phyloP scores from a whole-genome alignment of 2,888 invertebrate species.

The Lacanobia wlatinum region DNA sequence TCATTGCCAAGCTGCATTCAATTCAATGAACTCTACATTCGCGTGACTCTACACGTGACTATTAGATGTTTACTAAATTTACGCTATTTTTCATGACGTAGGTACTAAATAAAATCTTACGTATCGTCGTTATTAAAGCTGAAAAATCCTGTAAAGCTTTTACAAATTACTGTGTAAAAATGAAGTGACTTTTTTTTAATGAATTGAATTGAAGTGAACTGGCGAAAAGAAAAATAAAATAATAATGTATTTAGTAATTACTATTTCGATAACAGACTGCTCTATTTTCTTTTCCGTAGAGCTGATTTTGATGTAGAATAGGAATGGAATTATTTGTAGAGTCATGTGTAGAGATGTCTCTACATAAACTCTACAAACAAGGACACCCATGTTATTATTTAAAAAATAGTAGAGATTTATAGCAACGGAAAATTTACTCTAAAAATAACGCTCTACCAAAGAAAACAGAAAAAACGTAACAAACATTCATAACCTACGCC shows the following conservation, averaged over 20 bases:
- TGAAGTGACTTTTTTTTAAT: no score
- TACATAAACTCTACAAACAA: no score
- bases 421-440: background rate
- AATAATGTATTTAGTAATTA: no score
- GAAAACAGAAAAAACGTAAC: background rate
- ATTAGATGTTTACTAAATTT: conserved; percentile 47
- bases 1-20: background rate
- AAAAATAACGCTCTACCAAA: background rate
- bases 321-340: no score
- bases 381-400: no score
- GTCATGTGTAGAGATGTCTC: no score
- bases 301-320: no score
- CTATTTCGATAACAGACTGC: no score
- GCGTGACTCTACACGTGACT: conserved; percentile 42
- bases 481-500: conserved; percentile 20
- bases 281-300: no score
- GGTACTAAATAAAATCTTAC: background rate
- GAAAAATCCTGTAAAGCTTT: conserved; percentile 16
- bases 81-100: background rate
- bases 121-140: background rate
- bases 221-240: no score
- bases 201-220: no score
- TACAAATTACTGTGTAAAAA: background rate
- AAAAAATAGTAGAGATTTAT: background rate
- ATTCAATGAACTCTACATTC: conserved; percentile 43